Conservation (phyloP, 1,140 invertebrate species). For the Archivesica marissinica region DNA sequence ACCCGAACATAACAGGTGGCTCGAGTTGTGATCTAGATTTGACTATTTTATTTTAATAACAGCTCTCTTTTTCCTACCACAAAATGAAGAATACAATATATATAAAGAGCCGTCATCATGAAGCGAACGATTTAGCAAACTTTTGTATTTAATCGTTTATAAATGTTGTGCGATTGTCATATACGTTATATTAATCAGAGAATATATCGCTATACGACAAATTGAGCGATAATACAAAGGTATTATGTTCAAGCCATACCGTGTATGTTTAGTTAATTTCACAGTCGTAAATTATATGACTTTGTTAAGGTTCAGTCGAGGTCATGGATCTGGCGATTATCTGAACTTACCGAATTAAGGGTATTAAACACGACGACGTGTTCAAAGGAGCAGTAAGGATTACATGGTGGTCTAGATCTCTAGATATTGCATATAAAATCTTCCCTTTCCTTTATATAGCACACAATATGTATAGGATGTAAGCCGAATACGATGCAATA, state of each 20-base stretch:
- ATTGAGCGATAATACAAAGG: slow-evolving; percentile 30
- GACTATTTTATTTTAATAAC: too few species aligned
- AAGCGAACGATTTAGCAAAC: not conserved
- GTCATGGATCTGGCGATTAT: slow-evolving; percentile 5
- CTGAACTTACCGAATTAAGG: slow-evolving; percentile 27
- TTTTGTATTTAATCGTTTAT: not conserved
- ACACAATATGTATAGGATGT: too few species aligned
- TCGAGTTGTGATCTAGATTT: too few species aligned
- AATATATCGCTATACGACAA: not conserved
- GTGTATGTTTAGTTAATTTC: slow-evolving; percentile 9
- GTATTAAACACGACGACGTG: slow-evolving; percentile 22
- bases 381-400: slow-evolving; percentile 7
- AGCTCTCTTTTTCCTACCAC: not conserved
- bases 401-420: slow-evolving; percentile 4
- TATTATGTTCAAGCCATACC: slow-evolving; percentile 19
- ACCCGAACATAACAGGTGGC: too few species aligned
- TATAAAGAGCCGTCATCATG: not conserved
- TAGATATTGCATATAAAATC: not conserved
- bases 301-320: slow-evolving; percentile 12
- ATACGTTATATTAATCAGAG: slow-evolving; percentile 2
- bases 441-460: not conserved
- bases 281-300: slow-evolving; percentile 42
- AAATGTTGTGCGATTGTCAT: not conserved
- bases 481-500: too few species aligned
- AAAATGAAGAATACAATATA: slow-evolving; percentile 5